Evolutionary conservation across 2,113 vertebrate genomes (phyloP).

Genomic region (Aldabrachelys gigantea): DNA sequence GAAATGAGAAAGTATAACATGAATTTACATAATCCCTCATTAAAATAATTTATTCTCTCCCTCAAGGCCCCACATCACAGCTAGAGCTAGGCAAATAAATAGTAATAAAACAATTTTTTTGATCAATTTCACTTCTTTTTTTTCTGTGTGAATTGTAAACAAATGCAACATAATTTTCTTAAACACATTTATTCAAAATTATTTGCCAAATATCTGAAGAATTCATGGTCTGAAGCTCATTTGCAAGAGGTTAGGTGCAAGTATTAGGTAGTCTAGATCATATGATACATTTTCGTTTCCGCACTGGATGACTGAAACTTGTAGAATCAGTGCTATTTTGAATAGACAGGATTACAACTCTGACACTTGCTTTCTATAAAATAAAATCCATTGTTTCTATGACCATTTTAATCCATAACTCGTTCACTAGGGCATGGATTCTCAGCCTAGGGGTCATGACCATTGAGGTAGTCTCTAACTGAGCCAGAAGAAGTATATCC

Average conservation of each 20-base stretch:
- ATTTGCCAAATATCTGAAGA: background rate
- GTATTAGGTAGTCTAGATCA: background rate
- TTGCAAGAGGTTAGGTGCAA: background rate
- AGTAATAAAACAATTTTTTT: constrained; percentile 73
- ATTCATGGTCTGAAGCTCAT: constrained; percentile 24
- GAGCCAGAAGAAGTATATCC: background rate
- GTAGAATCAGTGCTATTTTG: background rate
- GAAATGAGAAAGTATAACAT: constrained; percentile 67
- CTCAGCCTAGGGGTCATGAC: background rate
- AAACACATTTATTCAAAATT: constrained; percentile 39
- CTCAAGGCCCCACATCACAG: constrained; percentile 70
- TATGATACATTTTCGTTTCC: background rate
- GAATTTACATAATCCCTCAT: constrained; percentile 72
- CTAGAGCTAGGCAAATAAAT: constrained; percentile 70
- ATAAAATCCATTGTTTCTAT: background rate
- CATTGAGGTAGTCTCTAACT: background rate
- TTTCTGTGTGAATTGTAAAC: constrained; percentile 38
- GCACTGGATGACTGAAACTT: background rate
- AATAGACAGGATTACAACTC: background rate
- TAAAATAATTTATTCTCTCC: constrained; percentile 72
- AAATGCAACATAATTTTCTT: constrained; percentile 13
- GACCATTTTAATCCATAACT: background rate
- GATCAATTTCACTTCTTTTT: constrained; percentile 50
- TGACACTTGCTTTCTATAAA: background rate
- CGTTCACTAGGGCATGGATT: background rate